Evolutionary conservation across 2,797 vertebrate species (phyloP).

Genomic region (Cichlasoma orientale): DNA sequence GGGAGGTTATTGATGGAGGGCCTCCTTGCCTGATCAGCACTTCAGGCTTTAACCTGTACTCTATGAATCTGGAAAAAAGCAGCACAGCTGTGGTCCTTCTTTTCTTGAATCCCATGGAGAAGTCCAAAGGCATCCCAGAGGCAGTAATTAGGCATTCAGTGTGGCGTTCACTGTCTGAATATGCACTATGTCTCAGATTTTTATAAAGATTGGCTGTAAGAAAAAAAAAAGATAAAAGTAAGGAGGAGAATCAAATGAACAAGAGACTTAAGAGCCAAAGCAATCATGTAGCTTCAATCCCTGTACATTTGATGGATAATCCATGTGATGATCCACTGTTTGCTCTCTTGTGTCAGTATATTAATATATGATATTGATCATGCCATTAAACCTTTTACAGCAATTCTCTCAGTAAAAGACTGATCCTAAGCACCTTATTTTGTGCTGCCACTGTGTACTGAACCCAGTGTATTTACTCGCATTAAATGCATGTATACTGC

Average conservation of each 20-base stretch:
- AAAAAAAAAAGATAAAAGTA: slow-evolving; percentile 8
- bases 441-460: background rate
- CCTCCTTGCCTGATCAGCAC: slow-evolving; percentile 38
- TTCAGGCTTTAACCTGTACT: slow-evolving; percentile 22
- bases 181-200: slow-evolving; percentile 22
- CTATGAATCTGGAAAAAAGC: slow-evolving; percentile 39
- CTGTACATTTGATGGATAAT: slow-evolving; percentile 59
- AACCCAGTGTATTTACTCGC: slow-evolving; percentile 19
- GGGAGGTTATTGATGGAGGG: slow-evolving; percentile 55
- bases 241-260: slow-evolving; percentile 38
- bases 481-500: background rate
- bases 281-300: slow-evolving; percentile 61
- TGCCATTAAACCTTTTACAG: slow-evolving; percentile 52
- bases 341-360: slow-evolving; percentile 64
- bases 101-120: slow-evolving; percentile 54
- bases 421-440: slow-evolving; percentile 22
- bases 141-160: slow-evolving; percentile 74
- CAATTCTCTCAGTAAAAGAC: slow-evolving; percentile 27
- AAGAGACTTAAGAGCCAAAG: slow-evolving; percentile 45
- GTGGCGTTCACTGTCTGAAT: slow-evolving; percentile 36
- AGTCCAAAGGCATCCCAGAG: slow-evolving; percentile 61
- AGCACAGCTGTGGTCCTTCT: slow-evolving; percentile 41
- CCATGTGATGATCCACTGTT: slow-evolving; percentile 57
- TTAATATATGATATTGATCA: slow-evolving; percentile 63
- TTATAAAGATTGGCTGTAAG: slow-evolving; percentile 24